A percentile compares a stretch with the other conserved stretches of the same genome.
Evolutionary conservation across 2,797 vertebrate genomes (phyloP).

Genomic region (Malacoraja senta): DNA sequence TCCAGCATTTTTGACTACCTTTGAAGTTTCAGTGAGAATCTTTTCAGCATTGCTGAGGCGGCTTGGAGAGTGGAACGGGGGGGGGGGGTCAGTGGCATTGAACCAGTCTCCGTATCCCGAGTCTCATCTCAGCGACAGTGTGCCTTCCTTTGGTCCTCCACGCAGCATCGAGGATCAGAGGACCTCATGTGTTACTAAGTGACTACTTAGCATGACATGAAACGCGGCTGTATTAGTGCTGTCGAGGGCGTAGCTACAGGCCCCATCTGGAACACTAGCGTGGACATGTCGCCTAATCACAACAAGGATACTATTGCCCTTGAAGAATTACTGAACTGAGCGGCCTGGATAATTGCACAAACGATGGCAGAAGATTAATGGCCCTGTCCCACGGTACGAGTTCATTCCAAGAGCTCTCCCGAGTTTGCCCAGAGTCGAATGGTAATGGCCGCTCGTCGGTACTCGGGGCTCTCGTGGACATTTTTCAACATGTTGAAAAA

Average conservation of each 20-base stretch:
- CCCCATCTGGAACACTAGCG: conserved; percentile 2
- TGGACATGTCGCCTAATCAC: neutral
- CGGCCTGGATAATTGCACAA: neutral
- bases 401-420: too few species aligned
- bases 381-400: too few species aligned
- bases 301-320: neutral
- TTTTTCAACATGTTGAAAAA: too few species aligned
- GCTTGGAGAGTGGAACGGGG: neutral
- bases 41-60: too few species aligned
- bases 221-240: neutral
- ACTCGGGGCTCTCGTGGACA: too few species aligned
- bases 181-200: conserved; percentile 24
- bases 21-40: neutral
- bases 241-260: neutral
- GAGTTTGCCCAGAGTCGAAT: too few species aligned
- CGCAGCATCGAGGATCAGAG: neutral
- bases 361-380: neutral
- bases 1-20: too few species aligned
- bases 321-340: neutral
- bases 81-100: neutral
- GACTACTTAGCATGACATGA: conserved; percentile 19
- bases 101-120: neutral
- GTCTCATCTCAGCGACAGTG: neutral
- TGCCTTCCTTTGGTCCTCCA: neutral
- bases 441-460: too few species aligned